A percentile compares a stretch with the other conserved stretches of the same genome.
These are phyloP conservation scores for Electrona antarctica DNA, from an alignment of 2,113 vertebrate species.

Conservation along the genomic window DNA sequence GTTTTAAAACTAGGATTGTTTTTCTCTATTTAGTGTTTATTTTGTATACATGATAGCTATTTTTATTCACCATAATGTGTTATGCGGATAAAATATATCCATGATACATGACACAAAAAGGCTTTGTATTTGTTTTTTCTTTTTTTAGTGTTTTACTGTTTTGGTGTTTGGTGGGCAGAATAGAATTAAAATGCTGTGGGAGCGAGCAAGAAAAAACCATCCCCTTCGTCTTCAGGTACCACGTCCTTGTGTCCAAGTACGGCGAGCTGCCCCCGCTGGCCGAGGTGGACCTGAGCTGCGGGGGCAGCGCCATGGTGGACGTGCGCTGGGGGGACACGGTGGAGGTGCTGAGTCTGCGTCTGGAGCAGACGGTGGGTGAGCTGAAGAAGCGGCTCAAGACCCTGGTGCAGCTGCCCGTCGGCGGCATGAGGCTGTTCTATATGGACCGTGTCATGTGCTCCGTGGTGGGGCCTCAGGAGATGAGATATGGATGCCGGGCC, in stretches of 20 bases:
- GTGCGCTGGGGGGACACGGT: conserved; percentile 89
- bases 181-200: too few relatives aligned
- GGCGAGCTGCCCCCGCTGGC: conserved; percentile 93
- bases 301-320: conserved; percentile 86
- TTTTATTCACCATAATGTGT: too few relatives aligned
- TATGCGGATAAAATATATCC: too few relatives aligned
- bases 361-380: conserved; percentile 94
- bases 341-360: conserved; percentile 86
- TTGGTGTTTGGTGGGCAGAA: too few relatives aligned
- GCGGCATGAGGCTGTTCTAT: conserved; percentile 91
- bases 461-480: conserved; percentile 89
- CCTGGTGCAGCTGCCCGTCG: conserved; percentile 86
- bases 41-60: too few relatives aligned
- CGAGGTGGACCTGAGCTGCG: conserved; percentile 91
- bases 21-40: too few relatives aligned
- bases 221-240: conserved; percentile 81
- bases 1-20: too few relatives aligned
- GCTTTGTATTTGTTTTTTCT: too few relatives aligned
- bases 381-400: conserved; percentile 90
- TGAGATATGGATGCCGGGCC: conserved; percentile 88
- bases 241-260: conserved; percentile 89
- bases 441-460: conserved; percentile 85
- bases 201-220: too few relatives aligned
- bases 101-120: too few relatives aligned
- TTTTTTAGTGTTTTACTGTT: too few relatives aligned